Percentiles rank a stretch among this genome's conserved stretches.
Conservation (phyloP, 2,888 invertebrate species). For the Resseliella maxima region DNA sequence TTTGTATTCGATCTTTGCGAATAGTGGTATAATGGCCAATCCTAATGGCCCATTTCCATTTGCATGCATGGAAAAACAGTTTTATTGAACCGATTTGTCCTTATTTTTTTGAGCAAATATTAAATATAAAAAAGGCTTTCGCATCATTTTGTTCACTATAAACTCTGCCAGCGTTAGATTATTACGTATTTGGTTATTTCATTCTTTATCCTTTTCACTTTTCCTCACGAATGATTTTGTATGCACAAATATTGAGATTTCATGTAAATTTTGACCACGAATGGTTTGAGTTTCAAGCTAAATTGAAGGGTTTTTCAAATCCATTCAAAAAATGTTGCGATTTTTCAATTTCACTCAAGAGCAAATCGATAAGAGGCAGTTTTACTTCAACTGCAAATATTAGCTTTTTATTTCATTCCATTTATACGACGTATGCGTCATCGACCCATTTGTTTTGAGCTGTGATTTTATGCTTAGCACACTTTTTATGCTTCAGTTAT, state of each 20-base stretch:
- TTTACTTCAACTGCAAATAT: background rate
- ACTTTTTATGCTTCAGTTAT: slow-evolving; percentile 25
- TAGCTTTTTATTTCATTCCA: background rate
- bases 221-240: background rate
- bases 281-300: background rate
- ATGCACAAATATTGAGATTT: slow-evolving; percentile 14
- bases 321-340: background rate
- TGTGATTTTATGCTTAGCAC: background rate
- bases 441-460: background rate
- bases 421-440: background rate
- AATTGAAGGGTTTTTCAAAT: background rate
- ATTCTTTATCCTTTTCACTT: background rate
- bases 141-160: background rate
- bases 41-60: slow-evolving; percentile 53
- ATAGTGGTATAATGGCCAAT: background rate
- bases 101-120: slow-evolving; percentile 11
- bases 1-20: slow-evolving; percentile 37
- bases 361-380: background rate
- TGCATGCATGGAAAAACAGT: slow-evolving; percentile 33
- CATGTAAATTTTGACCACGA: slow-evolving; percentile 32
- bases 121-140: slow-evolving; percentile 27
- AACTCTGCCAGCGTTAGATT: background rate
- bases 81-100: slow-evolving; percentile 52
- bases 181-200: background rate
- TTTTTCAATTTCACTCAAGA: slow-evolving; percentile 23